These are phyloP conservation scores for Leptocoma aspasia DNA, from an alignment of 2,113 vertebrate species.

Conservation along the genomic window DNA sequence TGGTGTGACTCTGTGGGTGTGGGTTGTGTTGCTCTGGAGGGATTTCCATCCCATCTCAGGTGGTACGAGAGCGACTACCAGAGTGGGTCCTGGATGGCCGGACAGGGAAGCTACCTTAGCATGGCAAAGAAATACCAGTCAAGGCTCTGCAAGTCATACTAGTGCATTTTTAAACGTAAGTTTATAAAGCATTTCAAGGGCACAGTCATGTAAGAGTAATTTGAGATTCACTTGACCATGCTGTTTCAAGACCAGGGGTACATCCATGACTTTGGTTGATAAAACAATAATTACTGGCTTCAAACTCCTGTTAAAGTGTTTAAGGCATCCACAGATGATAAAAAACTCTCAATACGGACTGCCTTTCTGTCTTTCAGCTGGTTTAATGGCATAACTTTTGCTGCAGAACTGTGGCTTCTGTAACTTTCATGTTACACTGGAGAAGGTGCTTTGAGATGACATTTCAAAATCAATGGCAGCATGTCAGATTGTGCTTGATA, in stretches of 20 bases:
- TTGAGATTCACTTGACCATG: not conserved
- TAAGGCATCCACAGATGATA: not conserved
- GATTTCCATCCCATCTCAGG: not conserved
- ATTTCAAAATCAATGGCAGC: not conserved
- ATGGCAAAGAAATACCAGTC: not conserved
- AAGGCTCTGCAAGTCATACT: not conserved
- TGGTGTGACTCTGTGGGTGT: not conserved
- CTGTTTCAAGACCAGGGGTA: not conserved
- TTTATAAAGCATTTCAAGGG: not conserved
- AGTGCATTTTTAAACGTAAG: not conserved
- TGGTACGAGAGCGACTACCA: not conserved
- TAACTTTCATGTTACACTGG: not conserved
- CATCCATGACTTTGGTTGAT: not conserved
- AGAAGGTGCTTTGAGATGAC: not conserved
- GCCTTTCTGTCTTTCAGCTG: not conserved
- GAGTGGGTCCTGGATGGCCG: rapidly evolving
- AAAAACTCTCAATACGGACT: not conserved
- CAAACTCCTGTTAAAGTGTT: not conserved
- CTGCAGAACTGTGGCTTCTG: not conserved
- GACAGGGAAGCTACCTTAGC: not conserved
- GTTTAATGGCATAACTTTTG: not conserved
- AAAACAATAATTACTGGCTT: not conserved
- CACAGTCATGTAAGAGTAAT: not conserved
- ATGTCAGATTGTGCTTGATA: not conserved
- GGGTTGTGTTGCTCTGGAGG: not conserved